phyloP scores from a whole-genome alignment of 2,113 vertebrate genomes.

The Pomatostomus ruficeps region DNA sequence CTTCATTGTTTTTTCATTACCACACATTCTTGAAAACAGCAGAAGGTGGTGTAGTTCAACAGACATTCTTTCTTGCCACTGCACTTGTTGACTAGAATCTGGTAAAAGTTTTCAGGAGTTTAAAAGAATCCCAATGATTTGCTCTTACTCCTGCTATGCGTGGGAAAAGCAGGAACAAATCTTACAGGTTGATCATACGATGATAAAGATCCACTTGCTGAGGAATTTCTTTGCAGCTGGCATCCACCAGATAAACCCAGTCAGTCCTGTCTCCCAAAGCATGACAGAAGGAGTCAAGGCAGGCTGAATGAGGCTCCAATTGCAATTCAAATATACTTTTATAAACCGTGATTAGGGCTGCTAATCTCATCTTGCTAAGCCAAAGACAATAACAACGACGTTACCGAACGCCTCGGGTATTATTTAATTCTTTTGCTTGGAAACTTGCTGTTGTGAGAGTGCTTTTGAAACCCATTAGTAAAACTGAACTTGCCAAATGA shows the following conservation, averaged over 20 bases:
- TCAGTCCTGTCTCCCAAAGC: background rate
- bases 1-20: background rate
- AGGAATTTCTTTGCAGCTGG: background rate
- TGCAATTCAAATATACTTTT: constrained; percentile 3
- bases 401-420: background rate
- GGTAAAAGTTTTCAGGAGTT: background rate
- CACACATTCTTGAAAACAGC: background rate
- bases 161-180: background rate
- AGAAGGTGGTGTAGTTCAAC: background rate
- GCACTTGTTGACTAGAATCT: background rate
- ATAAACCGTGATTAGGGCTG: background rate
- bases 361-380: background rate
- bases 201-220: background rate
- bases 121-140: background rate
- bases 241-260: background rate
- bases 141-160: background rate
- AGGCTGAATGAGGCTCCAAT: background rate
- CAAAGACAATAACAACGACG: constrained; percentile 3
- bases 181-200: background rate
- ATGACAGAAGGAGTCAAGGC: background rate
- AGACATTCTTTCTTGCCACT: background rate
- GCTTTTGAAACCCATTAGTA: constrained; percentile 44
- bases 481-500: constrained; percentile 37
- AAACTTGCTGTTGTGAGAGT: constrained; percentile 12
- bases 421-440: constrained; percentile 10